phyloP scores from a whole-genome alignment of 2,797 vertebrate genomes.

The Myripristis jacobus region DNA sequence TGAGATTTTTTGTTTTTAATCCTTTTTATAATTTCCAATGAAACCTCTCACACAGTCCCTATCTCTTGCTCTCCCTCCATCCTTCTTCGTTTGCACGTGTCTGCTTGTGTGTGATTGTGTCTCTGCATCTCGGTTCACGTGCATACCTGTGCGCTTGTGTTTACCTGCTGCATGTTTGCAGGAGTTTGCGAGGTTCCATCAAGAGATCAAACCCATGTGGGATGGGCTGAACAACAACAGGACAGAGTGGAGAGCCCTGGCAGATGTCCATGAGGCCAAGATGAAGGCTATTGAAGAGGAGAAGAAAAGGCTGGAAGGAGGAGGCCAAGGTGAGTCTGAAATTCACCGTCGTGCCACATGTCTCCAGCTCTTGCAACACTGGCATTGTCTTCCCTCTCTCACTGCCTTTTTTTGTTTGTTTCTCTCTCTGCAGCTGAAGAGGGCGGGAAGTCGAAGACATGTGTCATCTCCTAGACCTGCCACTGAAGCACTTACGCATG shows the following conservation, averaged over 20 bases:
- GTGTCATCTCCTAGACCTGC: constrained; percentile 84
- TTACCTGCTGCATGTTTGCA: constrained; percentile 49
- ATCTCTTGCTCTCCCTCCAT: not conserved
- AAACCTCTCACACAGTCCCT: not conserved
- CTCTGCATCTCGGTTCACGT: not conserved
- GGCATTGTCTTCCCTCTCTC: not conserved
- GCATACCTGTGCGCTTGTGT: not conserved
- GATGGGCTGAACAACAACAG: constrained; percentile 87
- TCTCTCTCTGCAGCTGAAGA: constrained; percentile 39
- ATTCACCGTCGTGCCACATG: not conserved
- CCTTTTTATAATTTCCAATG: not conserved
- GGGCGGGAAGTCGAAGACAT: constrained; percentile 89
- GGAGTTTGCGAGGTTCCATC: constrained; percentile 90
- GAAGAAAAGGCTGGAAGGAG: constrained; percentile 84
- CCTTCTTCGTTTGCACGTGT: not conserved
- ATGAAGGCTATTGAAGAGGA: constrained; percentile 86
- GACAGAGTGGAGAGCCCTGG: constrained; percentile 86
- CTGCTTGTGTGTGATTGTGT: not conserved
- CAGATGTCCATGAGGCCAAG: constrained; percentile 88
- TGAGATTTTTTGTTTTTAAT: not conserved
- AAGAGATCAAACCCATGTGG: constrained; percentile 89
- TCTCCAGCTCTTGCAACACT: not conserved
- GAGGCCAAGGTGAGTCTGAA: constrained; percentile 36
- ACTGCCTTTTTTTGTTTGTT: constrained; percentile 3
- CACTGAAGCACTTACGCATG: not conserved